Conservation (phyloP, 2,797 vertebrate species). For the Acrossocheilus wenchowensis region DNA sequence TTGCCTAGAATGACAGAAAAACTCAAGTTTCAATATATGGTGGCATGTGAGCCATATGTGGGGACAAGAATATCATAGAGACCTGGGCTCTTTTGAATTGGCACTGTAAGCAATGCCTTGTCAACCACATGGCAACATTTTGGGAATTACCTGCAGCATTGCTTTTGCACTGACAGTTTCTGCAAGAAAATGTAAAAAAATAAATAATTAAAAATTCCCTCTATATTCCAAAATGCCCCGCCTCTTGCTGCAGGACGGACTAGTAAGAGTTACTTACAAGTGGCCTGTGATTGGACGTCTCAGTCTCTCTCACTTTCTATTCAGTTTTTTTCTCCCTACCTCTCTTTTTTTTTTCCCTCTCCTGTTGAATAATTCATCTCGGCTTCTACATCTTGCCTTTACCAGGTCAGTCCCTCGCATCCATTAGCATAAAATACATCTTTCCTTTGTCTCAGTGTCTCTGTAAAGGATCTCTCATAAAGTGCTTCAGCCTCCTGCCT, state of each 20-base stretch:
- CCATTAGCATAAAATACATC: constrained; percentile 57
- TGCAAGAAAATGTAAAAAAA: background rate
- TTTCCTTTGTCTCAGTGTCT: constrained; percentile 43
- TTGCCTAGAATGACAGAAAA: background rate
- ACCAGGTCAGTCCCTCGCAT: constrained; percentile 40
- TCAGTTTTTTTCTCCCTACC: constrained; percentile 13
- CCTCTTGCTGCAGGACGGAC: background rate
- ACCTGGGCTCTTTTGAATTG: background rate
- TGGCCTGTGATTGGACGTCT: constrained; percentile 1
- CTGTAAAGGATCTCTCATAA: constrained; percentile 27
- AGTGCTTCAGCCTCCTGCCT: constrained; percentile 16
- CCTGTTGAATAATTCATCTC: constrained; percentile 49
- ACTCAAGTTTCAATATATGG: background rate
- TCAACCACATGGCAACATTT: background rate
- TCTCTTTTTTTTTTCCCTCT: background rate
- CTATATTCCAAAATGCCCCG: background rate
- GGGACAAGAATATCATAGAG: background rate
- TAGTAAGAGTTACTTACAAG: background rate
- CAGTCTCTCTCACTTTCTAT: background rate
- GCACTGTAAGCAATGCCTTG: background rate
- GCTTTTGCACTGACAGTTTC: background rate
- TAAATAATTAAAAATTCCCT: constrained; percentile 1
- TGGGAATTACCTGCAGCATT: constrained; percentile 7
- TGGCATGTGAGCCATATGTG: background rate
- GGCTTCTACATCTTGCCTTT: constrained; percentile 21